Evolutionary conservation across 2,888 invertebrate species (phyloP).

Genomic region (Hemaris fuciformis): DNA sequence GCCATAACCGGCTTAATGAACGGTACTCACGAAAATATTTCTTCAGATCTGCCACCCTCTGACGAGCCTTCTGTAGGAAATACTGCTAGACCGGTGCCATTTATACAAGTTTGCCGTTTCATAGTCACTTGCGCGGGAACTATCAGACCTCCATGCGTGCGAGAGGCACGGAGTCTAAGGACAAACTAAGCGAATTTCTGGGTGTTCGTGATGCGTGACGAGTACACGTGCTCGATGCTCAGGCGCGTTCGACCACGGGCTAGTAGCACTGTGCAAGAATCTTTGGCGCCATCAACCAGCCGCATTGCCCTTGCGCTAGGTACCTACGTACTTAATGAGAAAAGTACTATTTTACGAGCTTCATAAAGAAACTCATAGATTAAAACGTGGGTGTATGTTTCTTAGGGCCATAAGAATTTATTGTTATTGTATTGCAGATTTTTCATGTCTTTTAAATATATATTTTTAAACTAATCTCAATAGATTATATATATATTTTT

Average conservation of each 20-base stretch:
- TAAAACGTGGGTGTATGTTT: too few species aligned
- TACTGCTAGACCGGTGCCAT: constrained; percentile 45
- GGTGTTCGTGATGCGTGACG: constrained; percentile 71
- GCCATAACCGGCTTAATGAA: constrained; percentile 40
- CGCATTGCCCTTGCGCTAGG: too few species aligned
- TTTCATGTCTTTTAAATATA: too few species aligned
- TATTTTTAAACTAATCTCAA: too few species aligned
- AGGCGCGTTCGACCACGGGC: constrained; percentile 48
- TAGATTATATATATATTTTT: too few species aligned
- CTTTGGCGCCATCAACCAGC: background rate
- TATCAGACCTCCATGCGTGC: constrained; percentile 61
- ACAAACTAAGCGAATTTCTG: constrained; percentile 75
- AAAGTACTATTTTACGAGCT: too few species aligned
- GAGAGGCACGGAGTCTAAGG: constrained; percentile 59
- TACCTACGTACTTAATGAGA: too few species aligned
- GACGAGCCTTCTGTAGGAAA: constrained; percentile 32
- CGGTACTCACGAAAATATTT: constrained; percentile 63
- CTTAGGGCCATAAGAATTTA: too few species aligned
- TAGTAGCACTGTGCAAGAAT: constrained; percentile 17
- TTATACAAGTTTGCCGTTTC: constrained; percentile 56
- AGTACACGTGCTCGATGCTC: constrained; percentile 62
- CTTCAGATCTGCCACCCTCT: constrained; percentile 46
- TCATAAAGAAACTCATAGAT: too few species aligned
- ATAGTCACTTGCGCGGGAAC: constrained; percentile 69
- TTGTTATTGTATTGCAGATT: too few species aligned